A percentile compares a stretch with the other conserved stretches of the same genome.
phyloP scores from a whole-genome alignment of 92 coral and sea anemone genomes.

The Epizoanthus illoricatus region DNA sequence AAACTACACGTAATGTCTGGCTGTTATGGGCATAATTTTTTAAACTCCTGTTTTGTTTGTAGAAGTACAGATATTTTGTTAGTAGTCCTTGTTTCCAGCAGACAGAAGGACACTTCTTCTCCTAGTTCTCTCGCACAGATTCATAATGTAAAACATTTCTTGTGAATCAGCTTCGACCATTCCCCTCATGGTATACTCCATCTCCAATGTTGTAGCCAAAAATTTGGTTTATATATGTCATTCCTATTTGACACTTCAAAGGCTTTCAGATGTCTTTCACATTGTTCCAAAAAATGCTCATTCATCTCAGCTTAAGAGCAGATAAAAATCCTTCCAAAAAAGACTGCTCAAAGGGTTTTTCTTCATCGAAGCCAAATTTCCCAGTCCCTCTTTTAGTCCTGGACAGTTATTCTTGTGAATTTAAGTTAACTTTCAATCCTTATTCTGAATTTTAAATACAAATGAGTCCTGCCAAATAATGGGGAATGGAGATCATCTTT shows the following conservation, averaged over 20 bases:
- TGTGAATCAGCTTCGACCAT: constrained; percentile 47
- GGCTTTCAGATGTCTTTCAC: constrained; percentile 47
- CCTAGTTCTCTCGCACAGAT: constrained; percentile 46
- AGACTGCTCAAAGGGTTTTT: constrained; percentile 40
- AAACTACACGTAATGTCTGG: no score
- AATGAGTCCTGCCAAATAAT: no score
- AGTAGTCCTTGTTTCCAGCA: constrained; percentile 44
- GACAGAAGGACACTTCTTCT: constrained; percentile 47
- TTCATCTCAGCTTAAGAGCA: constrained; percentile 35
- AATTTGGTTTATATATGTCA: constrained; percentile 42
- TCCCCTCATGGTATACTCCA: constrained; percentile 44
- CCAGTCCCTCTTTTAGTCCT: constrained; percentile 35
- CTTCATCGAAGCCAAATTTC: constrained; percentile 50
- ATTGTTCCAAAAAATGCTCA: constrained; percentile 50
- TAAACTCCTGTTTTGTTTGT: constrained; percentile 24
- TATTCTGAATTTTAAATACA: no score
- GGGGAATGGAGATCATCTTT: no score
- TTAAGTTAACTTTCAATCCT: no score
- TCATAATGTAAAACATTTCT: constrained; percentile 45
- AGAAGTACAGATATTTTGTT: constrained; percentile 25
- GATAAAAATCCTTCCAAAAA: constrained; percentile 34
- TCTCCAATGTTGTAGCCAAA: constrained; percentile 46
- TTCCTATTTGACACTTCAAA: constrained; percentile 21
- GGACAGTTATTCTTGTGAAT: constrained; percentile 39
- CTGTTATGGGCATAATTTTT: neutral